Percentiles rank a stretch among this genome's conserved stretches.
These are phyloP conservation scores for Thymelicus lineola DNA, from an alignment of 2,888 invertebrate genomes.

Conservation along the genomic window DNA sequence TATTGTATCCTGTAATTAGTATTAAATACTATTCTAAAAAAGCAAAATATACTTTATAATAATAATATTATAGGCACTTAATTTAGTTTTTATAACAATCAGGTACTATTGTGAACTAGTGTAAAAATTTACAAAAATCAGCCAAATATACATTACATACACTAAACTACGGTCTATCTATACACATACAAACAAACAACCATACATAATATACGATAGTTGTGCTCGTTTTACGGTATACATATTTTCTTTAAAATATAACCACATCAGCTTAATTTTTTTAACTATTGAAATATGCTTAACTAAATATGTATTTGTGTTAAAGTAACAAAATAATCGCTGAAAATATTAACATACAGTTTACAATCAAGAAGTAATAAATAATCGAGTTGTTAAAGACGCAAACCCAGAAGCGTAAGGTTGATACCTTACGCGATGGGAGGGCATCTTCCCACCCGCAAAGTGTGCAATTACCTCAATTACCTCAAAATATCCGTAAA, in stretches of 20 bases:
- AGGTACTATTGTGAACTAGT: constrained; percentile 2
- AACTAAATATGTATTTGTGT: no score
- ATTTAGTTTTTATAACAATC: background rate
- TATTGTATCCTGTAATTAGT: background rate
- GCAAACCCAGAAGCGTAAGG: no score
- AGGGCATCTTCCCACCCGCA: no score
- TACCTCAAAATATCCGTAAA: constrained; percentile 25
- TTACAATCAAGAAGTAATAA: no score
- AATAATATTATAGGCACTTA: background rate
- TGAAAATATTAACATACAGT: no score
- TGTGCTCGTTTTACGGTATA: constrained; percentile 21
- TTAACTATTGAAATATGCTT: no score
- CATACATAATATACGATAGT: constrained; percentile 12
- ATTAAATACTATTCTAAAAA: background rate
- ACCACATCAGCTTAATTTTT: no score
- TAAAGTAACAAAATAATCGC: no score
- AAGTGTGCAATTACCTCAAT: no score
- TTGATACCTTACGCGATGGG: no score
- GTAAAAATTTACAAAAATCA: constrained; percentile 10
- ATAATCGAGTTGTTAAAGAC: no score
- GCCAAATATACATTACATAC: constrained; percentile 26
- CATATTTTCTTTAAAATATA: no score
- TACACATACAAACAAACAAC: constrained; percentile 26
- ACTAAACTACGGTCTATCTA: constrained; percentile 21
- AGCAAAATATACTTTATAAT: background rate